These are phyloP conservation scores for Pachyrhynchus sulphureomaculatus DNA, from an alignment of 1,140 invertebrate species.

Conservation along the genomic window DNA sequence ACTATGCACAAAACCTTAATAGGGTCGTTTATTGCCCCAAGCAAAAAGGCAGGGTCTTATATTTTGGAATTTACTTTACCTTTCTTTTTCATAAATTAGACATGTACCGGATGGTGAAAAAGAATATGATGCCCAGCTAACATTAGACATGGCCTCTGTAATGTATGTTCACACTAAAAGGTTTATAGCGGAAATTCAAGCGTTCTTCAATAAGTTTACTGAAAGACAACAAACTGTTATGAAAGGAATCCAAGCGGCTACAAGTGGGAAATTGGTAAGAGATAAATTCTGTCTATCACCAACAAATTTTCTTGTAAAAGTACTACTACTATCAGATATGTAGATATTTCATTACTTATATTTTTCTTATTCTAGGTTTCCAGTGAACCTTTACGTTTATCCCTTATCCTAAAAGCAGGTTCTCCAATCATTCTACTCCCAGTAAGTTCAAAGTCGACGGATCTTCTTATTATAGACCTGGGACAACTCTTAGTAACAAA, in stretches of 20 bases:
- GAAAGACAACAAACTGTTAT: slow-evolving; percentile 73
- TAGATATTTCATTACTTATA: background rate
- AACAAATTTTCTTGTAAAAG: background rate
- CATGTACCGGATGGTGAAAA: slow-evolving; percentile 29
- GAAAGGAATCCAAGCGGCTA: slow-evolving; percentile 57
- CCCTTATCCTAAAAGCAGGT: slow-evolving; percentile 70
- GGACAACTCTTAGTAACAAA: slow-evolving; percentile 80
- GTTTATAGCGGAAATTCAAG: slow-evolving; percentile 84
- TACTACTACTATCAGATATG: too few species aligned
- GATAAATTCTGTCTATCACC: background rate
- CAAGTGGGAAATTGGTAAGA: slow-evolving; percentile 43
- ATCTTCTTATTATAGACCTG: slow-evolving; percentile 80
- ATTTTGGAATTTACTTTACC: too few species aligned
- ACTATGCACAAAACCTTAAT: too few species aligned
- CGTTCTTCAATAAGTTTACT: slow-evolving; percentile 84
- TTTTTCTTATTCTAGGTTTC: slow-evolving; percentile 31
- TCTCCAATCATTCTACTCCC: slow-evolving; percentile 88
- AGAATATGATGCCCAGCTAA: slow-evolving; percentile 77
- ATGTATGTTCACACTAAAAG: slow-evolving; percentile 94
- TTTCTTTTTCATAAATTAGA: too few species aligned
- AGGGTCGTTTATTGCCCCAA: too few species aligned
- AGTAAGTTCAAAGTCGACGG: slow-evolving; percentile 75
- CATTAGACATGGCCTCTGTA: slow-evolving; percentile 81
- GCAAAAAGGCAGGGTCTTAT: too few species aligned
- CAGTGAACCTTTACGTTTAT: slow-evolving; percentile 51